These are phyloP conservation scores for Diarsia dahlii DNA, from an alignment of 2,888 invertebrate species.

Conservation along the genomic window DNA sequence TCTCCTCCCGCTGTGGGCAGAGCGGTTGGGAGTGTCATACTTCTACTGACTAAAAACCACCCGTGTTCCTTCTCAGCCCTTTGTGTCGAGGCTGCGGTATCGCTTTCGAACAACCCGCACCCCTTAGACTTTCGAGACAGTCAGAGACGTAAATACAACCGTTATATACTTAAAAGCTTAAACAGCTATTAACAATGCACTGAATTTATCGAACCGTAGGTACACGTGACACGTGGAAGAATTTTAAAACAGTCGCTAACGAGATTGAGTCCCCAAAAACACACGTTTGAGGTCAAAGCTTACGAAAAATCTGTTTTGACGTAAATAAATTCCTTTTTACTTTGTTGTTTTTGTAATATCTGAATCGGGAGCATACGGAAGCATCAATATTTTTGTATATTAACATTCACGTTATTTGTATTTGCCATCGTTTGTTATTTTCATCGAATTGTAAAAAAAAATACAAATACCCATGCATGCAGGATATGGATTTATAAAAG, in stretches of 20 bases:
- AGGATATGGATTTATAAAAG: background rate
- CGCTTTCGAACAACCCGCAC: no score
- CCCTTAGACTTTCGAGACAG: no score
- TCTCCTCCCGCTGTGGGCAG: no score
- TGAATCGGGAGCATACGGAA: background rate
- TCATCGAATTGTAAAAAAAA: background rate
- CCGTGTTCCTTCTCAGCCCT: no score
- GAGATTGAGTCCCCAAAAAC: conserved; percentile 24
- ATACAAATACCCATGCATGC: background rate
- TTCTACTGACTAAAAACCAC: no score
- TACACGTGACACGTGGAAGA: conserved; percentile 10
- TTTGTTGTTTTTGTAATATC: conserved; percentile 21
- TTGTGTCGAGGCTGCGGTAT: no score
- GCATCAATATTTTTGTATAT: conserved; percentile 24
- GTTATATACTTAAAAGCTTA: background rate
- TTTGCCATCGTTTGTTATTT: background rate
- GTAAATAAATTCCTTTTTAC: conserved; percentile 24
- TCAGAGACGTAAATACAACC: background rate
- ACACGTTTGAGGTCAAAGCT: conserved; percentile 32
- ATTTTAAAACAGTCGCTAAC: conserved; percentile 32
- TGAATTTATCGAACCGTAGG: background rate
- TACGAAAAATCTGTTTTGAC: conserved; percentile 32
- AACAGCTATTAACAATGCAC: no score
- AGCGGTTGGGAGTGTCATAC: no score
- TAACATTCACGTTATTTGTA: conserved; percentile 2